These are phyloP conservation scores for Phataginus tricuspis DNA, from an alignment of 2,797 vertebrate genomes.

Conservation along the genomic window DNA sequence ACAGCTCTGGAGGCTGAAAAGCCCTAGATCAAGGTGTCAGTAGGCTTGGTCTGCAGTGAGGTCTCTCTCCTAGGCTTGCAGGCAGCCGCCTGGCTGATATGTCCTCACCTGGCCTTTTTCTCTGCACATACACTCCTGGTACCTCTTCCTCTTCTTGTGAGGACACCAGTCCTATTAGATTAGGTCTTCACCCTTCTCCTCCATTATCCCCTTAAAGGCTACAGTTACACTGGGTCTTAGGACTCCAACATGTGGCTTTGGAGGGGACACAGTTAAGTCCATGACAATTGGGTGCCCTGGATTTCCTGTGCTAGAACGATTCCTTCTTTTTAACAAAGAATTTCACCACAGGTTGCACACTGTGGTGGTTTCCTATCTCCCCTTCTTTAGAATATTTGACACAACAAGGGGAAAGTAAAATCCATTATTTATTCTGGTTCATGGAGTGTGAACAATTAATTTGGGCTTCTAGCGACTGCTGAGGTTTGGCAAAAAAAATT, in stretches of 20 bases:
- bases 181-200: neutral
- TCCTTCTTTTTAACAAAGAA: conserved; percentile 17
- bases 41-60: neutral
- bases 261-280: neutral
- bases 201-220: neutral
- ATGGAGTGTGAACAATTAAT: neutral
- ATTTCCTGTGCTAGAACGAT: neutral
- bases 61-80: neutral
- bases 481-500: neutral
- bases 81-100: no score
- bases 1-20: neutral
- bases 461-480: neutral
- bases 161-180: neutral
- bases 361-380: neutral
- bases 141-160: neutral
- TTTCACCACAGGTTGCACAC: neutral
- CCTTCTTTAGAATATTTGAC: conserved; percentile 30
- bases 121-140: neutral
- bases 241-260: neutral
- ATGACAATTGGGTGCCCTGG: neutral
- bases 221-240: neutral
- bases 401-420: conserved; percentile 16
- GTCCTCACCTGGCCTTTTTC: neutral
- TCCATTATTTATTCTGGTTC: conserved; percentile 30
- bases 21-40: neutral